These are phyloP conservation scores for Steinernema feltiae DNA, from an alignment of 1,140 invertebrate species.

Conservation along the genomic window DNA sequence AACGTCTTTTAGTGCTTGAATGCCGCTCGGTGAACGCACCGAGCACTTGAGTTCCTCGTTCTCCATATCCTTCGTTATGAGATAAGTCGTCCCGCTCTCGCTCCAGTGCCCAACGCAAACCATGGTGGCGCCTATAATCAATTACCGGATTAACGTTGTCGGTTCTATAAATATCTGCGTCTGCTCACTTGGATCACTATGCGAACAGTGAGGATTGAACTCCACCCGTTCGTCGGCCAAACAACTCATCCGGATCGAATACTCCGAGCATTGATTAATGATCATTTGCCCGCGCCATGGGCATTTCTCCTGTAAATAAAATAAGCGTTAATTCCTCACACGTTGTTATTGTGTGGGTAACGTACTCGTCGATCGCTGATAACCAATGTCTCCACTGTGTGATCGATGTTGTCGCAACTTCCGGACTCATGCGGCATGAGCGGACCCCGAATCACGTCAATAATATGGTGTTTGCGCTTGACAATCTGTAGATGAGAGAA, in stretches of 20 bases:
- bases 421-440: neutral
- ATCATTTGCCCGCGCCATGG: conserved; percentile 11
- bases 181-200: neutral
- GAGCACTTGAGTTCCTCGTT: neutral
- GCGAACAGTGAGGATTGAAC: neutral
- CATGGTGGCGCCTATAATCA: neutral
- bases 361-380: neutral
- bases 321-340: neutral
- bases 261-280: conserved; percentile 9
- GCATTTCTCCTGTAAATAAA: neutral
- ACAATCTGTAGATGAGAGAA: neutral
- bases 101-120: neutral
- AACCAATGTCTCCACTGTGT: neutral
- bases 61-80: neutral
- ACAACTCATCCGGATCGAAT: neutral
- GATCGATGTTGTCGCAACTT: conserved; percentile 11
- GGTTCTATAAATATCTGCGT: no score
- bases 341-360: neutral
- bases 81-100: conserved; percentile 3
- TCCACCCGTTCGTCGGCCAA: neutral
- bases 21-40: no score
- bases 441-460: neutral
- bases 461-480: conserved; percentile 1
- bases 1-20: no score
- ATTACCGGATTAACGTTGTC: no score